A percentile compares a stretch with the other conserved stretches of the same genome.
Conservation (phyloP, 2,113 vertebrate genomes). For the Suricata suricatta region DNA sequence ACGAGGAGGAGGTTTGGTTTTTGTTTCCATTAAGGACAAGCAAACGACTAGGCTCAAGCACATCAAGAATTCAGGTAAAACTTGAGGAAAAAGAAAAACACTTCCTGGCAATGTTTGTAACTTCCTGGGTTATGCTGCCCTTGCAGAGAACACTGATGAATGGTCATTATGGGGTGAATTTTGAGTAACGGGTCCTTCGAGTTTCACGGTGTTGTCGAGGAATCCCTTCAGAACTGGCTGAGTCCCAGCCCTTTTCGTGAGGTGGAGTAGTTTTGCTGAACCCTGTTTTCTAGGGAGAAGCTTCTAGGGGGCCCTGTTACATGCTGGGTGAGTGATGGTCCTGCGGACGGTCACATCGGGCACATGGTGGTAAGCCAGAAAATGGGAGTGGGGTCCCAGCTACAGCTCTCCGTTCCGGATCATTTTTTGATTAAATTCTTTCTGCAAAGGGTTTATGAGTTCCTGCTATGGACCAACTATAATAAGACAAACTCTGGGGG, state of each 20-base stretch:
- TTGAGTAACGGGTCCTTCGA: background rate
- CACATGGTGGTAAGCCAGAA: background rate
- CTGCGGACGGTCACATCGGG: background rate
- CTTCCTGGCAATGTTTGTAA: conserved; percentile 36
- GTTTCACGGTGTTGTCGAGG: background rate
- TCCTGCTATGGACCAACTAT: background rate
- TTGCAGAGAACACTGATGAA: conserved; percentile 25
- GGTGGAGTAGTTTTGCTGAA: background rate
- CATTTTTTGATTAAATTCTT: background rate
- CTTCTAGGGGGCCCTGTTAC: background rate
- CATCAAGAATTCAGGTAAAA: conserved; percentile 54
- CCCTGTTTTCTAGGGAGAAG: background rate
- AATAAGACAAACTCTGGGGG: background rate
- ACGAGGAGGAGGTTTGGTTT: background rate
- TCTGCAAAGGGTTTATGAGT: background rate
- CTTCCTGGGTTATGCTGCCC: background rate
- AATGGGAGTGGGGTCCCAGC: background rate
- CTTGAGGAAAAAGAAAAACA: background rate
- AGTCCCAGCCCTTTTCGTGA: background rate
- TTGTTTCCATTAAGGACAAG: conserved; percentile 52
- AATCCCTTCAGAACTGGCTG: background rate
- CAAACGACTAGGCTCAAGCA: background rate
- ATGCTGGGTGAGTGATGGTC: background rate
- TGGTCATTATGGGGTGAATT: background rate
- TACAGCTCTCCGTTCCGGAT: background rate